Base-by-base conservation (phyloP, 2,888 invertebrate genomes). In the Agrochola macilenta region DNA sequence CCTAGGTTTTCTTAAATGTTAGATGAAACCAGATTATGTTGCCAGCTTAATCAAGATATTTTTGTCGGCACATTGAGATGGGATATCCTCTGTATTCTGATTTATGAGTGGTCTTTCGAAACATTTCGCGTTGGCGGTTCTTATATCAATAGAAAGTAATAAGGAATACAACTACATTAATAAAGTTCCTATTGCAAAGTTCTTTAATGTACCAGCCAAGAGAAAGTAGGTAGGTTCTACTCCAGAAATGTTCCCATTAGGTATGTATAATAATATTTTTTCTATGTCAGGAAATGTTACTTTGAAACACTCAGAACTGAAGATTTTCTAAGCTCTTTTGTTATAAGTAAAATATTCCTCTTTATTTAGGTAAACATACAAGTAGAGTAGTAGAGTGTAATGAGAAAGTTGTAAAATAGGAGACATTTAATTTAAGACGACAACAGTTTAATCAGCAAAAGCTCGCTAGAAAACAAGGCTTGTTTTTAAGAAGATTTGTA, bases 401-500 rank as follows among this genome's bases (percentile, higher is more conserved):
- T 43, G 58, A 70, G 63, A 74, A 74, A 54, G 49, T 57, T n/a
- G 26, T 35, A 39, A 43, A 70, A 30, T 30, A 58, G 12, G 2
- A 70, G 61, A 63, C 60, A 61, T 72, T 69, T 76, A 69, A 66
- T 69, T 72, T 64, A 49, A 71, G 49, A 69, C 54, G 26, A 82
- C 68, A 78, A 49, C 39, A 71, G 23, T 69, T 69, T 69, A 71
- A 74, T 78, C 63, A 71, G 54, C 65, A 26, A 52, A 66, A 63
- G 43, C 69, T 73, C 35, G 17, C 46, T 54, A 43, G 63, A 63
- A 82, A 77, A 65, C 49, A 69, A 69, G 72, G n/a, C 69, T 78
- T 70, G 69, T 66, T 82, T 70, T 46, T 61, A 52, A 35, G 58
- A 76, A 73, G 26, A 74, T 61, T 74, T 4, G 4, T 54, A 60